Conservation (phyloP, 2,113 vertebrate genomes). For the Machaerirhynchus nigripectus region DNA sequence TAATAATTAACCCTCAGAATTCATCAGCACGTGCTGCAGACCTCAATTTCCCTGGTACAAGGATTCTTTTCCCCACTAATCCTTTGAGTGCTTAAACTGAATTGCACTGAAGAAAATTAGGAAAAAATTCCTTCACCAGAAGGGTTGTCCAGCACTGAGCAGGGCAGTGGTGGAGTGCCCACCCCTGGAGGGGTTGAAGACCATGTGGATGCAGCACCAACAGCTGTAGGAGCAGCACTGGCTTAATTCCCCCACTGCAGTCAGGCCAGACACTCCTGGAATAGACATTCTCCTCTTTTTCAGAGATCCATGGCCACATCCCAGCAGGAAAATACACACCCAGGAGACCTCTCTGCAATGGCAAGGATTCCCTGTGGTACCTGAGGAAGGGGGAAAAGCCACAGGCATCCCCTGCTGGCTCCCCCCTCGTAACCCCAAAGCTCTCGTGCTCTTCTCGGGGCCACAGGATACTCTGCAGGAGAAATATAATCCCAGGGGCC, state of each 20-base stretch:
- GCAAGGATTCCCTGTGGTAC: rapidly evolving
- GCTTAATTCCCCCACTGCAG: neutral
- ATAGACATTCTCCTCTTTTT: neutral
- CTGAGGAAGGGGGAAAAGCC: neutral
- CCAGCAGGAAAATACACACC: neutral
- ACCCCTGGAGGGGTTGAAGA: neutral
- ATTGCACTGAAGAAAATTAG: neutral
- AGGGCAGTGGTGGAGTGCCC: neutral
- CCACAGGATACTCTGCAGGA: neutral
- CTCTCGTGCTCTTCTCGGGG: rapidly evolving
- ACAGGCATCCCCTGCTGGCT: neutral
- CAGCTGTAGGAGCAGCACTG: neutral
- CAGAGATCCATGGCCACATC: neutral
- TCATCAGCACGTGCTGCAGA: neutral
- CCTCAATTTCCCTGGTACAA: neutral
- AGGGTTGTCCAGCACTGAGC: neutral
- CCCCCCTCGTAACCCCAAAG: neutral
- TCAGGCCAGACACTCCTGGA: neutral
- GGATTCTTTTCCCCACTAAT: neutral
- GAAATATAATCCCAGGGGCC: neutral
- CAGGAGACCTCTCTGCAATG: neutral
- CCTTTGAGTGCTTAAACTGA: neutral
- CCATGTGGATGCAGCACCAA: neutral
- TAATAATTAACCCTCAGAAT: neutral
- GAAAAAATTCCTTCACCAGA: neutral